These are phyloP conservation scores for Cryptus armator DNA, from an alignment of 2,888 invertebrate genomes.

Conservation along the genomic window DNA sequence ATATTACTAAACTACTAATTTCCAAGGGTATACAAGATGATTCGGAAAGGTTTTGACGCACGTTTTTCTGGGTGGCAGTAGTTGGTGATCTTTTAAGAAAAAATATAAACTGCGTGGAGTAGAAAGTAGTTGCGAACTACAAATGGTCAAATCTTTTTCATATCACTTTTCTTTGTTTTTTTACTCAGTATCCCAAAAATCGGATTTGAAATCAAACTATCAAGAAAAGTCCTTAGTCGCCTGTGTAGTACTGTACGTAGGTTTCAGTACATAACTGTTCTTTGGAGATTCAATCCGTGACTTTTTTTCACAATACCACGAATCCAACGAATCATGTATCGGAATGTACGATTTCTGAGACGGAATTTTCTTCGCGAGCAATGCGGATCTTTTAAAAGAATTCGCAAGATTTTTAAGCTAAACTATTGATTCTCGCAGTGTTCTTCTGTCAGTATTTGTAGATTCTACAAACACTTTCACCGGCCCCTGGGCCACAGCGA, in stretches of 20 bases:
- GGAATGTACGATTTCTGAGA: neutral
- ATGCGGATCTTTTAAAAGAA: slow-evolving; percentile 6
- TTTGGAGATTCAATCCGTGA: neutral
- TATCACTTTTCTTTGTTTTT: too few relatives aligned
- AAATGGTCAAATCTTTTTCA: too few relatives aligned
- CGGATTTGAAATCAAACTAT: neutral
- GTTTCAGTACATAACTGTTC: neutral
- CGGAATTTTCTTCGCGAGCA: neutral
- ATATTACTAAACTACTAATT: too few relatives aligned
- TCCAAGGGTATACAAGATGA: too few relatives aligned
- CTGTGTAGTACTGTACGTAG: neutral
- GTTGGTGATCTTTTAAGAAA: too few relatives aligned
- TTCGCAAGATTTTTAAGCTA: neutral
- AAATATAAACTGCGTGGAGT: too few relatives aligned
- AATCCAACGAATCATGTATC: neutral
- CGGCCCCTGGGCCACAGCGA: neutral
- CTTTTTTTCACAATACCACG: neutral
- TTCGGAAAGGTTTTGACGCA: too few relatives aligned
- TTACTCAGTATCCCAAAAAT: neutral
- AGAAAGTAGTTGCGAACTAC: too few relatives aligned
- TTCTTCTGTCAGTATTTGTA: neutral
- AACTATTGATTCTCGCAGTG: neutral
- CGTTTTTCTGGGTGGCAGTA: too few relatives aligned
- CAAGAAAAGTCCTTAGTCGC: neutral
- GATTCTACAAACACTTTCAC: slow-evolving; percentile 19